Evolutionary conservation across 2,888 invertebrate species (phyloP).

Genomic region (Beris chalybata): DNA sequence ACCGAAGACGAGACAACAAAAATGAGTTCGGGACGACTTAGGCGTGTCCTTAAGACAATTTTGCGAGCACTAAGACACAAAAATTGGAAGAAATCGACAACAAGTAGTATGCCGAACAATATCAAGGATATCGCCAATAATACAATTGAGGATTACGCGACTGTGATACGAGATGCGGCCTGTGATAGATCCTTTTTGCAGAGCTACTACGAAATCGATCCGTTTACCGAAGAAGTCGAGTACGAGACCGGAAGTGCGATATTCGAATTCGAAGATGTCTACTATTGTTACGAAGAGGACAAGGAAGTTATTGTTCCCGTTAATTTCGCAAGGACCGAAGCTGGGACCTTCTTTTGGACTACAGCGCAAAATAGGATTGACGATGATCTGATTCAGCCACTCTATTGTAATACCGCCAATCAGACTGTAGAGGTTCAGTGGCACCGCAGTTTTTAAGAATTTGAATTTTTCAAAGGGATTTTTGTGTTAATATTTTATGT

Average conservation of each 20-base stretch:
- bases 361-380: constrained; percentile 52
- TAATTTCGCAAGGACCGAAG: constrained; percentile 73
- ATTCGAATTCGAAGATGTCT: constrained; percentile 21
- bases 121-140: constrained; percentile 25
- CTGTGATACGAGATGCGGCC: constrained; percentile 42
- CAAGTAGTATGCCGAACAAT: constrained; percentile 27
- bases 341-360: constrained; percentile 78
- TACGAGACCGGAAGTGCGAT: not conserved
- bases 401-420: constrained; percentile 40
- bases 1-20: not conserved
- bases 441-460: constrained; percentile 8
- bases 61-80: constrained; percentile 14
- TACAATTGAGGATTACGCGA: constrained; percentile 42
- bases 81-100: constrained; percentile 10
- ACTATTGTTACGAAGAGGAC: constrained; percentile 13
- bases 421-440: constrained; percentile 40
- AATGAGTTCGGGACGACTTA: constrained; percentile 11
- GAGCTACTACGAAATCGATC: constrained; percentile 41
- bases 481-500: not conserved
- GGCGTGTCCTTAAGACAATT: constrained; percentile 15
- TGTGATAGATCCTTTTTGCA: constrained; percentile 41
- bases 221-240: constrained; percentile 38
- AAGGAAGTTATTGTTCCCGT: constrained; percentile 58
- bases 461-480: not conserved
- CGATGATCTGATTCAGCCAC: constrained; percentile 48